phyloP scores from a whole-genome alignment of 2,888 invertebrate species.

The Zygogramma bicolorata region DNA sequence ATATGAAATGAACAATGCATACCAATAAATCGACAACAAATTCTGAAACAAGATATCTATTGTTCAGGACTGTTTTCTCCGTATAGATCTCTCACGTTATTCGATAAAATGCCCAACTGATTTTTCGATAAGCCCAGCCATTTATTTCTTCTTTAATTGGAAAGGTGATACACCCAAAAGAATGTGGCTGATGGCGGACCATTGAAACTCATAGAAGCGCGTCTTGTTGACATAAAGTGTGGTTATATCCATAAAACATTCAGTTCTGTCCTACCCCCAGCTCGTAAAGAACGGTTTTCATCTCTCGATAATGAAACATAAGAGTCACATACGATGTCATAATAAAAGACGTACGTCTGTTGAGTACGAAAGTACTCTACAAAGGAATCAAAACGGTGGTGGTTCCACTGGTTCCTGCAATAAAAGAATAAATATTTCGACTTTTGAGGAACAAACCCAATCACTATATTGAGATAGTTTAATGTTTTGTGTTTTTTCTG shows the following conservation, averaged over 20 bases:
- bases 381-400: no score
- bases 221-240: conserved; percentile 37
- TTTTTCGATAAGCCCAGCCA: conserved; percentile 8
- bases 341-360: no score
- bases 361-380: no score
- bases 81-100: neutral
- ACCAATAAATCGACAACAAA: neutral
- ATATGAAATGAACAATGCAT: neutral
- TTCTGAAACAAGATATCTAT: neutral
- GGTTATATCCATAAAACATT: conserved; percentile 48
- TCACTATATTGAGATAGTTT: no score
- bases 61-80: neutral
- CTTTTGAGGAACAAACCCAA: no score
- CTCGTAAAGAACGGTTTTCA: conserved; percentile 26
- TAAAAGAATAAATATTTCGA: no score
- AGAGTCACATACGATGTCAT: neutral
- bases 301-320: neutral
- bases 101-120: conserved; percentile 6
- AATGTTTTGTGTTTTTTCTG: no score
- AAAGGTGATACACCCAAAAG: conserved; percentile 20
- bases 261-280: conserved; percentile 49
- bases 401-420: no score
- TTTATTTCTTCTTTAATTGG: conserved; percentile 30
- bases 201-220: conserved; percentile 18
- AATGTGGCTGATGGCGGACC: conserved; percentile 10